A percentile compares a stretch with the other conserved stretches of the same genome.
Evolutionary conservation across 2,888 invertebrate genomes (phyloP).

Genomic region (Ornithoptera priamus): DNA sequence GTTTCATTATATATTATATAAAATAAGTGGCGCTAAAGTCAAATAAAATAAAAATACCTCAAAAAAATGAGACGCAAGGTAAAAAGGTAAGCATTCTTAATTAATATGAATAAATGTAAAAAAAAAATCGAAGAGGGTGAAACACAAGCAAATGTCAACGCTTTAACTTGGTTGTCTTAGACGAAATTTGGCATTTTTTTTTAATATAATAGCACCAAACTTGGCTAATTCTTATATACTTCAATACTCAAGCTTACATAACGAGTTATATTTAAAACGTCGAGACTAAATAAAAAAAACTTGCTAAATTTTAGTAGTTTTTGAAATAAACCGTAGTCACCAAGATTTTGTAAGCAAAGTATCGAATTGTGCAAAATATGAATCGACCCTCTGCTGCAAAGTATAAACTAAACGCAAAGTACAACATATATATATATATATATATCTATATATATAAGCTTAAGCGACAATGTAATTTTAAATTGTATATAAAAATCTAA

Average conservation of each 20-base stretch:
- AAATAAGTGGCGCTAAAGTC: neutral
- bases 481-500: neutral
- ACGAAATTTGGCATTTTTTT: constrained; percentile 49
- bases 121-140: neutral
- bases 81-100: constrained; percentile 12
- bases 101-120: neutral
- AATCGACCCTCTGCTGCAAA: no score
- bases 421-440: neutral
- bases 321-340: neutral
- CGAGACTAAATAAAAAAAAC: neutral
- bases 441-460: neutral
- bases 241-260: constrained; percentile 18
- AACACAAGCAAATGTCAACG: neutral
- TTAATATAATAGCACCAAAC: constrained; percentile 57
- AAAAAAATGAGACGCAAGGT: neutral
- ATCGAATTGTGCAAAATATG: neutral
- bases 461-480: neutral
- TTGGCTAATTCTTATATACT: constrained; percentile 52
- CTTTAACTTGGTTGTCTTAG: constrained; percentile 18
- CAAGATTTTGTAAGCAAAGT: neutral
- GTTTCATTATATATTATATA: neutral
- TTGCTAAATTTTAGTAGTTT: neutral
- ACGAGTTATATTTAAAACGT: constrained; percentile 1
- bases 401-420: no score
- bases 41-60: neutral